Percentiles rank a stretch among this genome's conserved stretches.
Evolutionary conservation across 2,113 vertebrate species (phyloP).

Genomic region (Pseudorhombus dupliciocellatus): DNA sequence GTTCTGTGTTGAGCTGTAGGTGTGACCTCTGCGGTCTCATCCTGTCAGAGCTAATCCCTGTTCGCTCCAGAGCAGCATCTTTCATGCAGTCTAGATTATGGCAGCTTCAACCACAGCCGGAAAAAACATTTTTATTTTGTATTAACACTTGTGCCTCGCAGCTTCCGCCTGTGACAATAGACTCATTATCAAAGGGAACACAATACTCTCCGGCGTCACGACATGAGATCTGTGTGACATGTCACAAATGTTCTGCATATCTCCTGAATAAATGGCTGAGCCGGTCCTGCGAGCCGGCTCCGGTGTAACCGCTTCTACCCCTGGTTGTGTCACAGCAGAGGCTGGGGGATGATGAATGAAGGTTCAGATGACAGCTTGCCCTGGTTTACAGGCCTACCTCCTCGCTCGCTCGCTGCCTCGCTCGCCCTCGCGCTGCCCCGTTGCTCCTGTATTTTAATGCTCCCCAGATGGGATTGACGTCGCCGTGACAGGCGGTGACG

Average conservation of each 20-base stretch:
- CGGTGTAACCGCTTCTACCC: conserved; percentile 48
- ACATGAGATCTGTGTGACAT: conserved; percentile 16
- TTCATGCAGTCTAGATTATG: not conserved
- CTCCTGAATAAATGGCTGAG: conserved; percentile 35
- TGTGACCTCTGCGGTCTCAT: conserved; percentile 39
- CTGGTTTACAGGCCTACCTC: conserved; percentile 55
- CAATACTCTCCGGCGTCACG: conserved; percentile 6
- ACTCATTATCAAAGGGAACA: conserved; percentile 5
- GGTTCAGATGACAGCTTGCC: conserved; percentile 65
- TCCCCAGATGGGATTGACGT: conserved; percentile 73
- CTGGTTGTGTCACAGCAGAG: conserved; percentile 48
- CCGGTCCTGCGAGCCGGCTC: conserved; percentile 14
- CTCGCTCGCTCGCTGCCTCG: conserved; percentile 6
- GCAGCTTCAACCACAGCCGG: not conserved
- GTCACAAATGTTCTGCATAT: conserved; percentile 13
- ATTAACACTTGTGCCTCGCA: not conserved
- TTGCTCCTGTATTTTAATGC: conserved; percentile 67
- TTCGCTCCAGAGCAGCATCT: conserved; percentile 16
- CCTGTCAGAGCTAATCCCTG: conserved; percentile 20
- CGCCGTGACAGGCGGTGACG: conserved; percentile 69
- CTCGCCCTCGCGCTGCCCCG: conserved; percentile 10
- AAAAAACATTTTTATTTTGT: not conserved
- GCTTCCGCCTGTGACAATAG: not conserved
- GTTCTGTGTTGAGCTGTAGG: not conserved
- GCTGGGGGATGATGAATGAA: conserved; percentile 57